Conservation (phyloP, 2,113 vertebrate genomes). For the Charina bottae region DNA sequence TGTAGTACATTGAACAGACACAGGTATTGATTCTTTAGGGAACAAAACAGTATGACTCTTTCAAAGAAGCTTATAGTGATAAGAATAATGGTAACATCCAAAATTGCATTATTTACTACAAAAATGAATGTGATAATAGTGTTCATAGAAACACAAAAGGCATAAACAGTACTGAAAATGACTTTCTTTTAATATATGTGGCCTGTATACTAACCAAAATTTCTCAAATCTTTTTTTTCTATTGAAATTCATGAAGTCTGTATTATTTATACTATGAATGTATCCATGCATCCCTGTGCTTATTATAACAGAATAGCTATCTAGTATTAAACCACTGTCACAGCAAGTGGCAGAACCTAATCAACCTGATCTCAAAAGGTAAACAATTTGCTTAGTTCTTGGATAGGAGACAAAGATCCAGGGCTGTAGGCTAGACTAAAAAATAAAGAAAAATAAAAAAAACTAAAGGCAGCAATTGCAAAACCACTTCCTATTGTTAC, state of each 20-base stretch:
- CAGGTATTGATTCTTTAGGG: background rate
- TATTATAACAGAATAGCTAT: background rate
- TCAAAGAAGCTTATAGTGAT: fast-evolving
- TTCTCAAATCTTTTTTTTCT: background rate
- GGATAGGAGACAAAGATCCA: background rate
- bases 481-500: background rate
- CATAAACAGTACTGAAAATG: background rate
- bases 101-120: fast-evolving
- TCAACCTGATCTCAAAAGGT: constrained; percentile 2
- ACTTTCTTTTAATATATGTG: background rate
- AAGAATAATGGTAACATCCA: background rate
- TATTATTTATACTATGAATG: background rate
- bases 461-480: background rate
- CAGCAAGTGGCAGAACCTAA: background rate
- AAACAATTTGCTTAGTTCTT: background rate
- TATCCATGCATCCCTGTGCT: background rate
- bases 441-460: background rate
- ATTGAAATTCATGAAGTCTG: background rate
- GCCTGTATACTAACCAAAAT: background rate
- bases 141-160: background rate
- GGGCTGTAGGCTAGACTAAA: background rate
- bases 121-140: background rate
- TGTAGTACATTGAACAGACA: background rate
- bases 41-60: background rate
- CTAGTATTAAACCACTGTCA: background rate